Base-by-base conservation (phyloP, 2,888 invertebrate genomes). In the Agriopis aurantiaria region DNA sequence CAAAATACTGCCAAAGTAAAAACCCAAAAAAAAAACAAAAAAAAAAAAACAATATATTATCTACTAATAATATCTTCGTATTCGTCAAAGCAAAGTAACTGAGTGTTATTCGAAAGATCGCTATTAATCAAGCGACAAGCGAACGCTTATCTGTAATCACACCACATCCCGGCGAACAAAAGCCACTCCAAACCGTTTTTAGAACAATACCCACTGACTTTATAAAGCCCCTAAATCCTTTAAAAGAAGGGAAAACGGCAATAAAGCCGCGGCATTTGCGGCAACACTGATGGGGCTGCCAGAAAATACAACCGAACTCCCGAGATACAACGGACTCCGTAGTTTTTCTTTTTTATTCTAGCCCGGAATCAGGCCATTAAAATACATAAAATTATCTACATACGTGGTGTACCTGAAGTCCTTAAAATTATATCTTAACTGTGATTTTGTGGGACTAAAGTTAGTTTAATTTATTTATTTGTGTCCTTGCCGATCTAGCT, bases 191-290 rank as follows among this genome's bases (percentile, higher is more conserved):
- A 78, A 79, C 80, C 73, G 74, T 79, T 83, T 79, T 83, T 82
- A 81, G 78, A 83, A 87, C 84, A 86, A 85, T 84, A 81, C 83
- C 72, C 65, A 61, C 65, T 74, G 73, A 82, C 79, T 78, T 82
- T 79, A 80, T 83, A 85, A 87, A 86, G 80, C 86, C 82, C 76
- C 71, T 75, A 75, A 85, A 86, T 84, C 83, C 85, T 72, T 83
- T 77, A 76, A 79, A 80, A 84, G 81, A 85, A 85, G 83, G 80
- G 81, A 79, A 79, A 81, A 82, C 73, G 75, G 77, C 75, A 84
- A 83, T 85, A 85, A 83, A 84, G 81, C 80, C 80, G 76, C 64
- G 57, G 63, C 60, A 62, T 73, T 73, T 68, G 72, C 46, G 75
- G 74, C 69, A 77, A 67, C 76, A 74, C 75, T 64, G 69, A 68